Percentiles rank a stretch among this genome's conserved stretches.
Conservation (phyloP, 2,888 invertebrate species). For the Trisateles emortualis region DNA sequence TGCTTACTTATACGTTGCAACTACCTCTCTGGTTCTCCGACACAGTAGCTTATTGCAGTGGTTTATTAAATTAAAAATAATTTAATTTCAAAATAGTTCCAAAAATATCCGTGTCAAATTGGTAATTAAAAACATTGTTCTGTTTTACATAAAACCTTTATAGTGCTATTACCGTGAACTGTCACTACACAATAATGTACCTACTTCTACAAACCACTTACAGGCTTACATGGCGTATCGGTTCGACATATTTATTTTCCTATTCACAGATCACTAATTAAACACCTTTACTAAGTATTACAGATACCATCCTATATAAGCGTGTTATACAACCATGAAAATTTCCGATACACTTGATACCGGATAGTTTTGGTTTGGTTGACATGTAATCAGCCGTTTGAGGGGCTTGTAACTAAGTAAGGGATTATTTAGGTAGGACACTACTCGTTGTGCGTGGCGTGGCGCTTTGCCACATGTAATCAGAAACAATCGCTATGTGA, state of each 20-base stretch:
- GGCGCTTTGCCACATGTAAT: no score
- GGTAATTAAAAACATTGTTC: background rate
- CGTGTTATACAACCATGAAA: constrained; percentile 63
- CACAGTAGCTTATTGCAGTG: no score
- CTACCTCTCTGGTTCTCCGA: no score
- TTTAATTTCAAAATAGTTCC: no score
- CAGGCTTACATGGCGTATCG: background rate
- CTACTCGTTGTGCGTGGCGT: no score
- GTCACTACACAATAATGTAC: background rate
- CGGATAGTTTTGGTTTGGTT: constrained; percentile 64
- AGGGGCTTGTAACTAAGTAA: no score
- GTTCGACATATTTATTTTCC: constrained; percentile 5
- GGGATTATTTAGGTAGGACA: no score
- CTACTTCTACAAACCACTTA: constrained; percentile 3
- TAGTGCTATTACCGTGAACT: background rate
- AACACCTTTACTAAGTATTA: constrained; percentile 4
- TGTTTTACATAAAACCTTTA: background rate
- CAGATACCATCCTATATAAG: constrained; percentile 39
- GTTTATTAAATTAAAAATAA: no score
- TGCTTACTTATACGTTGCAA: no score
- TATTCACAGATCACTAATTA: constrained; percentile 10
- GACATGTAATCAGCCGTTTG: constrained; percentile 62
- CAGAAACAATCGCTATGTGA: no score
- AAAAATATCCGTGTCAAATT: no score
- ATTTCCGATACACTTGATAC: constrained; percentile 71